These are phyloP conservation scores for Varecia variegata DNA, from an alignment of 2,797 vertebrate species.

Conservation along the genomic window DNA sequence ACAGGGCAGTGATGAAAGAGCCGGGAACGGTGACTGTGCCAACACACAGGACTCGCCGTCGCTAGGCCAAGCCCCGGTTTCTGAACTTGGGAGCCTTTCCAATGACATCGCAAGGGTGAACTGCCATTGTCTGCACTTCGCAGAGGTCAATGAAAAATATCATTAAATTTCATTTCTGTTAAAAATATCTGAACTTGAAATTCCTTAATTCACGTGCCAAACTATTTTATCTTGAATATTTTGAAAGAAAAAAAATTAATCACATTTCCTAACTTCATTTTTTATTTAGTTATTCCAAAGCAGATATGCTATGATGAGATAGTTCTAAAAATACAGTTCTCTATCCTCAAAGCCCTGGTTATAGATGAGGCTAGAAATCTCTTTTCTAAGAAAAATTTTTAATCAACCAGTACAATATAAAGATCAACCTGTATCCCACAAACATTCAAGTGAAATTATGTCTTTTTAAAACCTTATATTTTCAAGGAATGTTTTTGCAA, in stretches of 20 bases:
- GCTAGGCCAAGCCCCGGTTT: rapidly evolving
- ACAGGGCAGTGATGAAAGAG: rapidly evolving
- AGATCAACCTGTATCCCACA: constrained; percentile 30
- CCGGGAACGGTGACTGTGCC: rapidly evolving
- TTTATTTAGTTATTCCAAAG: constrained; percentile 50
- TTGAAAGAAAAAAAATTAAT: not conserved
- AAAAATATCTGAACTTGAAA: constrained; percentile 5
- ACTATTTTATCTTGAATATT: not conserved
- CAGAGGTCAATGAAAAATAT: not conserved
- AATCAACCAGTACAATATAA: not conserved
- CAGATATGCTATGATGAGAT: not conserved
- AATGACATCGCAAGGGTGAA: not conserved
- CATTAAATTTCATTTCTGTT: not conserved
- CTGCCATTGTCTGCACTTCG: not conserved
- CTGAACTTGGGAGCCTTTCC: not conserved
- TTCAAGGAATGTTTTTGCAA: constrained; percentile 51
- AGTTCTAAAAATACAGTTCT: constrained; percentile 38
- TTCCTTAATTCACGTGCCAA: not conserved
- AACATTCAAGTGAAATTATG: not conserved
- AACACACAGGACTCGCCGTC: rapidly evolving
- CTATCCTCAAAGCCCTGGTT: constrained; percentile 52
- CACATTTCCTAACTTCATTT: constrained; percentile 44
- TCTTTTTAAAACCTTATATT: not conserved
- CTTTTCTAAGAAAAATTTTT: constrained; percentile 39
- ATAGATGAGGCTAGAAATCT: constrained; percentile 26